Evolutionary conservation across 2,888 invertebrate genomes (phyloP), one percentile per base, ranked within the genome.

Genomic region (Ennomos fuscantarius): DNA sequence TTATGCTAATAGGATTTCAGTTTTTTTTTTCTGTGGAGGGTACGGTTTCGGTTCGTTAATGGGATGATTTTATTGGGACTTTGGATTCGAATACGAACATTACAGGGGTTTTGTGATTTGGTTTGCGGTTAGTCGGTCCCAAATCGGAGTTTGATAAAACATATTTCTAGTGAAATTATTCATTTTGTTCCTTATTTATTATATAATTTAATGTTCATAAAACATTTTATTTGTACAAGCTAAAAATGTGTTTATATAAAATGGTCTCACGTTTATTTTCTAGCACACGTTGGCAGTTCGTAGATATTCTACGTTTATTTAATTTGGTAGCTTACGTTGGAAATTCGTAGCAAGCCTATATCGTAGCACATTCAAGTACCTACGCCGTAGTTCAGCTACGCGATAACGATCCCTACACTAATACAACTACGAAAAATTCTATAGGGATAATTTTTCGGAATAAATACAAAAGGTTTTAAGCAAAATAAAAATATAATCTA

Each of bases 1-100:
- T 69, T 78, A 73, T 81, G 70, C 67, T 71, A 74, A 74, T 75
- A 67, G 67, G 60, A 69, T 72, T 69, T 67, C 72, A 76, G 70
- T 74, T 73, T 24, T 73, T 76, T 73, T 74, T 74, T 68, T 67
- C 40, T 36, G 56, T 58, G 50, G 58, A 60, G 68, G 68, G 70
- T 69, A 68, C 63, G 61, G 56, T 69, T 74, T 69, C 60, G 69
- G 68, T 68, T 76, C 70, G 73, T 74, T 72, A 73, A 77, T 75
- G 72, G 65, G 68, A 70, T 61, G 64, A 70, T 68, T 66, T 72
- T 72, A 72, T 64, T 69, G 64, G 54, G 70, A 66, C 59, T 69
- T 24, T 69, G 68, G 70, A 74, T 74, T 67, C 63, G 68, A 73
- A 72, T 73, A 59, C 65, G 55, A 58, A 61, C 65, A 60, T 59